A percentile compares a stretch with the other conserved stretches of the same genome.
Conservation (phyloP, 1,140 invertebrate species). For the Pseudomyrmex pallidus region DNA sequence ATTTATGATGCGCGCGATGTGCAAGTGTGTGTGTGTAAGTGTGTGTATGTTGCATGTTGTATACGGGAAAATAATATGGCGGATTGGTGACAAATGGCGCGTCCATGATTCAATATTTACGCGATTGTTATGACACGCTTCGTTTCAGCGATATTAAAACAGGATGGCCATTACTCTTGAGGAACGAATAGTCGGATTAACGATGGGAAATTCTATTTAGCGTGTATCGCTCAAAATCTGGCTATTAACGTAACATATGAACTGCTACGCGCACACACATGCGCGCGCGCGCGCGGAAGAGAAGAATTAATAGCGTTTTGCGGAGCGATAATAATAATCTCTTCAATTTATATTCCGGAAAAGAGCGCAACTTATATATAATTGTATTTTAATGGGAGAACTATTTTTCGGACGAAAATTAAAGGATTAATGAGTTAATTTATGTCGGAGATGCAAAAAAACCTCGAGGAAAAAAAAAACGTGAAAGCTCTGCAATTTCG, state of each 20-base stretch:
- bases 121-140: slow-evolving; percentile 48
- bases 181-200: slow-evolving; percentile 32
- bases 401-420: no score
- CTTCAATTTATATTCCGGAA: no score
- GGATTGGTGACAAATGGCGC: slow-evolving; percentile 54
- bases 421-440: no score
- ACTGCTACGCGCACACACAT: neutral
- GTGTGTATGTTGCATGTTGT: neutral
- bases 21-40: neutral
- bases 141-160: slow-evolving; percentile 57
- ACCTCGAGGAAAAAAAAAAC: no score
- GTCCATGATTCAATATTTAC: slow-evolving; percentile 60
- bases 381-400: no score
- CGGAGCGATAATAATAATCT: no score
- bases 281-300: no score
- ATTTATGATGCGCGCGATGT: slow-evolving; percentile 40
- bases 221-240: slow-evolving; percentile 5
- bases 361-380: no score
- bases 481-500: no score
- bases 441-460: no score
- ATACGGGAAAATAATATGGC: slow-evolving; percentile 52
- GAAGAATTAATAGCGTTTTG: no score
- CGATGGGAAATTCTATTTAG: slow-evolving; percentile 4
- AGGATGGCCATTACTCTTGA: slow-evolving; percentile 46
- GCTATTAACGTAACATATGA: slow-evolving; percentile 1